Conservation (phyloP, 1,140 invertebrate genomes). For the Sycobia sp. region DNA sequence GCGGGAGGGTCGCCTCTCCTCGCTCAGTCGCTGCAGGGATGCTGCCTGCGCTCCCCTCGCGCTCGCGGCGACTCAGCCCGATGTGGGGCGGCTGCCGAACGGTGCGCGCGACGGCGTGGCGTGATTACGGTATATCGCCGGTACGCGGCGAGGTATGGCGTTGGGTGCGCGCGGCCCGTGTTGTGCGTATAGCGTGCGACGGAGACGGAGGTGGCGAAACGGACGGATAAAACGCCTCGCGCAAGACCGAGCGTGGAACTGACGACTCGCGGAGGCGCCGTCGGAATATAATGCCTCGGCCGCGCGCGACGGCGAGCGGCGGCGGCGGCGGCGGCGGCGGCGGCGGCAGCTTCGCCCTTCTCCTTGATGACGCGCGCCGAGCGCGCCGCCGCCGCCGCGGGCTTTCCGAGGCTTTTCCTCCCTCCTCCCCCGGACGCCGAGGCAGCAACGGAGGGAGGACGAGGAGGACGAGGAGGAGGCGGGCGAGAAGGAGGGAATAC, state of each 20-base stretch:
- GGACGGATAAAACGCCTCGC: neutral
- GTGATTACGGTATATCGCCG: too few species aligned
- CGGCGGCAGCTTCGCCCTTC: too few species aligned
- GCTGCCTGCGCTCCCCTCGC: neutral
- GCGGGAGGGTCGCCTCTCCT: neutral
- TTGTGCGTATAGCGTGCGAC: neutral
- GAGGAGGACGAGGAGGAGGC: neutral
- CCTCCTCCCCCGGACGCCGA: constrained; percentile 2
- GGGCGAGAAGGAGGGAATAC: neutral
- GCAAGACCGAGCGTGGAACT: constrained; percentile 22
- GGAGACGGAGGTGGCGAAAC: too few species aligned
- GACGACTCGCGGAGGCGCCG: constrained; percentile 15
- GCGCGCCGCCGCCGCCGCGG: constrained; percentile 3
- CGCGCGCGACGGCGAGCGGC: constrained; percentile 6
- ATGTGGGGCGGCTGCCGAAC: too few species aligned
- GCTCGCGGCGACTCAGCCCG: too few species aligned
- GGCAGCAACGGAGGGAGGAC: constrained; percentile 6
- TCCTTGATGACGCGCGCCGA: too few species aligned
- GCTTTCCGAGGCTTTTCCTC: constrained; percentile 1
- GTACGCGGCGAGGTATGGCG: too few species aligned
- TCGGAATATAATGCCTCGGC: constrained; percentile 27
- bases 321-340: neutral
- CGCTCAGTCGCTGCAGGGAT: neutral
- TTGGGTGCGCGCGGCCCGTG: neutral
- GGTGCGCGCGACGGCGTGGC: too few species aligned